Evolutionary conservation across 2,113 vertebrate species (phyloP), one percentile per base, ranked within the genome.

Genomic region (Archocentrus centrarchus): DNA sequence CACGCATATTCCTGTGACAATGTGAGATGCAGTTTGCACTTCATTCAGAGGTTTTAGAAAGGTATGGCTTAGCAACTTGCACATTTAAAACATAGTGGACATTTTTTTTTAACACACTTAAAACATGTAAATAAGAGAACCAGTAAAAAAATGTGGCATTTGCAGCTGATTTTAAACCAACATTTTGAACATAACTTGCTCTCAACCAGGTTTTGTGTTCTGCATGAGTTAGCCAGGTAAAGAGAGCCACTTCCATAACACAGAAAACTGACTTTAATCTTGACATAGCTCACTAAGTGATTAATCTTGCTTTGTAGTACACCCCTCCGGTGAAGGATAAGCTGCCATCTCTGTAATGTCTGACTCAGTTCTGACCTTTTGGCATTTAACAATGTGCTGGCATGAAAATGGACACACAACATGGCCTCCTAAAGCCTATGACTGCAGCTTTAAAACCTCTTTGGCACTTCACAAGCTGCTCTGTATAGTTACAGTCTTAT

Each of bases 311-410:
- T 30, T 70, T 70, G 41, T 70, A 18, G 64, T 70, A 50, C 64
- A 70, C 22, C 41, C 41, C 64, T 68, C 47, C 53, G 44, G 50
- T 53, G 32, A 53, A 18, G 68, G 47, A 55, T 73, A 73, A 73
- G 47, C 18, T 73, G 47, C 68, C 57, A 39, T 63, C 15, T 58
- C 75, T 86, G 37, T 80, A 30, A 79, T 80, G 59, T 68, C 59
- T 50, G 59, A 73, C 30, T 73, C 58, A 20, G 2, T 37, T 41
- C 6, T 53, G 35, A 39, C 70, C 53, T 62, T 85, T 27, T 85
- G 86, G 55, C 73, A 83, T 77, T 55, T 22, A 62, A 17, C 27
- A 75, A 63, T 47, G 59, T 84, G 79, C 44, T 70, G 18, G 66
- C 61, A 78, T 32, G 32, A 17, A 59, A 77, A 79, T 58, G 58